Evolutionary conservation across 2,888 invertebrate species (phyloP).

Genomic region (Dendrolimus pini): DNA sequence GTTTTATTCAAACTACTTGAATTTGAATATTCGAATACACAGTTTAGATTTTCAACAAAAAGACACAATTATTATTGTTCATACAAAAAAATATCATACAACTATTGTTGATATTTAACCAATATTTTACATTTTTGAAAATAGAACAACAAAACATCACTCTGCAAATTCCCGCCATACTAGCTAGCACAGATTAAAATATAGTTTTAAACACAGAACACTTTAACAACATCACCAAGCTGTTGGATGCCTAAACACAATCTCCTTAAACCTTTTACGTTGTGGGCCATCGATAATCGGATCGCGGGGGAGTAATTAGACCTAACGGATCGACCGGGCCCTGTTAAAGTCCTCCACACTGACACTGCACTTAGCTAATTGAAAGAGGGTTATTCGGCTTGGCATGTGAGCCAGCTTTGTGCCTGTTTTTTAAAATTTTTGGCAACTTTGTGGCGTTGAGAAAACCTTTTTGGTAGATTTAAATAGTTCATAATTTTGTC

Average conservation of each 20-base stretch:
- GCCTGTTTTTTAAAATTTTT: background rate
- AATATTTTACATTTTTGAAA: no score
- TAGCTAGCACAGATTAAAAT: background rate
- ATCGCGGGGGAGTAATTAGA: conserved; percentile 35
- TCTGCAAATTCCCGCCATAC: no score
- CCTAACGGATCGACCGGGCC: background rate
- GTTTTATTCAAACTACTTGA: no score
- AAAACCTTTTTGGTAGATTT: no score
- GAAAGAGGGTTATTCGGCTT: conserved; percentile 1
- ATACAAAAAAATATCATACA: no score
- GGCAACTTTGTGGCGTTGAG: background rate
- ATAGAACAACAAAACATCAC: no score
- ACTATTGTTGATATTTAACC: no score
- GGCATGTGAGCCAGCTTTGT: no score
- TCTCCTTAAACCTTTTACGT: background rate
- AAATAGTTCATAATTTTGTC: no score
- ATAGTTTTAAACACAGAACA: background rate
- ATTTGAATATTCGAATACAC: no score
- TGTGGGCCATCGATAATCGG: conserved; percentile 30
- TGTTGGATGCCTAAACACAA: background rate
- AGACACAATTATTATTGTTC: no score
- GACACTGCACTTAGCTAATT: conserved; percentile 10
- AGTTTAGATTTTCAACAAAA: no score
- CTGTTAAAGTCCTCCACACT: background rate
- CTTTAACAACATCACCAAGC: background rate